Evolutionary conservation across 2,888 invertebrate genomes (phyloP).

Genomic region (Empis livida): DNA sequence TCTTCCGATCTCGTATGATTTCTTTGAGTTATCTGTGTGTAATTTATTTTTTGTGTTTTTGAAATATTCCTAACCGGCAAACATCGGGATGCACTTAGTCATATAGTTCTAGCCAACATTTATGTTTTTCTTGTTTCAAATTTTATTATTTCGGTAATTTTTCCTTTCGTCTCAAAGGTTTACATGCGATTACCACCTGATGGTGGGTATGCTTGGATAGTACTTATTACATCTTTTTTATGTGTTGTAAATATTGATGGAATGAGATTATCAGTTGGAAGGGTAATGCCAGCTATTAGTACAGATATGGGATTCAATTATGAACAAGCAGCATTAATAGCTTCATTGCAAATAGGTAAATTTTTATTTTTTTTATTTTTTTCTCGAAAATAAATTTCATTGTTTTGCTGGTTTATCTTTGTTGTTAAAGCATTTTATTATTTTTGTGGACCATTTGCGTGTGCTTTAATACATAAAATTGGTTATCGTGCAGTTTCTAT

Average conservation of each 20-base stretch:
- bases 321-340: constrained; percentile 18
- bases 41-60: no score
- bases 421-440: not conserved
- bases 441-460: constrained; percentile 19
- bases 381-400: no score
- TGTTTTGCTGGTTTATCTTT: no score
- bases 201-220: constrained; percentile 92
- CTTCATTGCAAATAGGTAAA: constrained; percentile 26
- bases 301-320: constrained; percentile 15
- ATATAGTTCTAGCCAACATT: no score
- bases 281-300: constrained; percentile 21
- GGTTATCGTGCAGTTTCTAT: constrained; percentile 27
- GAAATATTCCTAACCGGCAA: no score
- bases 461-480: constrained; percentile 26
- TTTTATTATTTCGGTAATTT: no score
- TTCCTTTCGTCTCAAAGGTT: constrained; percentile 6
- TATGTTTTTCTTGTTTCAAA: no score
- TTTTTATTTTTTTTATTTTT: no score
- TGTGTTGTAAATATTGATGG: constrained; percentile 88
- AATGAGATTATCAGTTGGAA: constrained; percentile 77
- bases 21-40: no score
- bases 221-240: constrained; percentile 76
- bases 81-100: no score
- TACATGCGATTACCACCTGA: constrained; percentile 56
- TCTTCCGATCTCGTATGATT: no score